Evolutionary conservation across 2,113 vertebrate species (phyloP).

Genomic region (Corvus moneduloides): DNA sequence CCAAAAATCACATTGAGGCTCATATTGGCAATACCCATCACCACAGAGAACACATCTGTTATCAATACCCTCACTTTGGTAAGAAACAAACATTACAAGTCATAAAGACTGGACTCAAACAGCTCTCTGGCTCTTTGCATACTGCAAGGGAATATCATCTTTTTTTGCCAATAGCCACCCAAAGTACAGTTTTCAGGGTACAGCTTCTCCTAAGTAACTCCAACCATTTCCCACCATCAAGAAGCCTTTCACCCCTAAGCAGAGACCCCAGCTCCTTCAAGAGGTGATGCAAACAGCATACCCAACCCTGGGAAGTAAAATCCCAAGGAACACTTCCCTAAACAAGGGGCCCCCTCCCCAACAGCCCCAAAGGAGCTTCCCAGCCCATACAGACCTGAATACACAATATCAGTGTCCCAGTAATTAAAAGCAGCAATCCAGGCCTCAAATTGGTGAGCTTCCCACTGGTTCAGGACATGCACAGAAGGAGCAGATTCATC

Average conservation of each 20-base stretch:
- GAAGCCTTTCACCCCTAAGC: not conserved
- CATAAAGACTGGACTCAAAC: not conserved
- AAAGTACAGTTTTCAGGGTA: not conserved
- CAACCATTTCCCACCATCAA: not conserved
- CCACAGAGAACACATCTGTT: not conserved
- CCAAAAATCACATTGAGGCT: not conserved
- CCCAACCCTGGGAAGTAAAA: not conserved
- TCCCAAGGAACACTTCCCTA: not conserved
- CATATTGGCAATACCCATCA: not conserved
- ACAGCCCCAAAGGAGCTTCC: not conserved
- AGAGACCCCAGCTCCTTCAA: not conserved
- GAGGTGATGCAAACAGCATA: not conserved
- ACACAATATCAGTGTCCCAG: conserved; percentile 88
- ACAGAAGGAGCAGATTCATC: conserved; percentile 65
- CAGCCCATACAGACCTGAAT: conserved; percentile 83
- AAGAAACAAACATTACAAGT: not conserved
- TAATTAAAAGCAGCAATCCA: conserved; percentile 96
- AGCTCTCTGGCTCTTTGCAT: not conserved
- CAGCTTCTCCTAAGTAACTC: not conserved
- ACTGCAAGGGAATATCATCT: not conserved
- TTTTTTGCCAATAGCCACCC: not conserved
- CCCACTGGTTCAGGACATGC: conserved; percentile 79
- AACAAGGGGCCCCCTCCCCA: not conserved
- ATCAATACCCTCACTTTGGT: not conserved
- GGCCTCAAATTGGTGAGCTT: conserved; percentile 91